Percentiles rank a stretch among this genome's conserved stretches.
These are phyloP conservation scores for Aix galericulata DNA, from an alignment of 2,113 vertebrate species.

Conservation along the genomic window DNA sequence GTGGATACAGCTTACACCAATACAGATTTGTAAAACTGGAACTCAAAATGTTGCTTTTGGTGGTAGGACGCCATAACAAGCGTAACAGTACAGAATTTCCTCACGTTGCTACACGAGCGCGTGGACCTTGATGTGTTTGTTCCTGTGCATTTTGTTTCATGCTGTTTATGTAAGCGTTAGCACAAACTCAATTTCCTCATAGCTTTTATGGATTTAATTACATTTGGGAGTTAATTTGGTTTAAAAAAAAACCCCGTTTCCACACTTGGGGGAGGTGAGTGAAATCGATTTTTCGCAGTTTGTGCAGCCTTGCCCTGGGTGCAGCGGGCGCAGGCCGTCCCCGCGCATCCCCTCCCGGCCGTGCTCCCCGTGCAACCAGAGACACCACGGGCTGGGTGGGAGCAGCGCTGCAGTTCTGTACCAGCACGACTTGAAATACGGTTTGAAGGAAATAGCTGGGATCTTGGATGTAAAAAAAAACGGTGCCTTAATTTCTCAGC, in stretches of 20 bases:
- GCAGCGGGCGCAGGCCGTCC: neutral
- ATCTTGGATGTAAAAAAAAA: neutral
- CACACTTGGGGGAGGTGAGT: neutral
- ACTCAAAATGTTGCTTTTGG: neutral
- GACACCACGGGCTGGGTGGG: rapidly evolving
- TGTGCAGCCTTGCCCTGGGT: neutral
- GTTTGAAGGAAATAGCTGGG: neutral
- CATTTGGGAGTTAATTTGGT: slow-evolving; percentile 41
- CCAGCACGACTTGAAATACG: rapidly evolving
- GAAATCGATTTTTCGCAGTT: slow-evolving; percentile 35
- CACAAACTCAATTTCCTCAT: neutral
- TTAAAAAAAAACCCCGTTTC: slow-evolving; percentile 22
- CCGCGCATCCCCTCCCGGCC: neutral
- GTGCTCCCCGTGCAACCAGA: neutral
- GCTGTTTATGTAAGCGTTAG: neutral
- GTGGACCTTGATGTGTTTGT: slow-evolving; percentile 18
- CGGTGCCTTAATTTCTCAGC: neutral
- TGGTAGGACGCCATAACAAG: slow-evolving; percentile 14
- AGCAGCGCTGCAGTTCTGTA: neutral
- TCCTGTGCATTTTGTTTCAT: neutral
- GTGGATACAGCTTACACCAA: neutral
- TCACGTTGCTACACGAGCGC: neutral
- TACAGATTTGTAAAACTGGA: neutral
- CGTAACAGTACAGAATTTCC: neutral
- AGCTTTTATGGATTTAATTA: slow-evolving; percentile 55